Evolutionary conservation across 2,113 vertebrate genomes (phyloP), one percentile per base, ranked within the genome.

Genomic region (Pimephales promelas): DNA sequence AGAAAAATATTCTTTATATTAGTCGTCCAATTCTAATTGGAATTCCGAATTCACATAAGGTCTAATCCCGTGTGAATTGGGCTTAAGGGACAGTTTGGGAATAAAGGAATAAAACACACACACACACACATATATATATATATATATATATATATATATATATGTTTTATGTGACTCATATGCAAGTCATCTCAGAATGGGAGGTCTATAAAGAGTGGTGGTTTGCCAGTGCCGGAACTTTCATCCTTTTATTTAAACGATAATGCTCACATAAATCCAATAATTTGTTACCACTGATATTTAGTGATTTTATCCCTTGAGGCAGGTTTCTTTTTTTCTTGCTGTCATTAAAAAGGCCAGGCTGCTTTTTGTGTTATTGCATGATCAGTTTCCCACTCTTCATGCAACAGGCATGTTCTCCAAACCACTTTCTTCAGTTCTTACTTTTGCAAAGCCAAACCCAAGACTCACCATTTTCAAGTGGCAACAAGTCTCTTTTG

Each of bases 241-340:
- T 84, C 34, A 79, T 31, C 16, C 11, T 73, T 70, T 72, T 68
- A 57, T 59, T 43, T 59, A 81, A 40, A 14, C 18, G 76, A 79
- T 79, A 75, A 86, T 79, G 40, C 81, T 47, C 82, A 66, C 62
- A 34, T 62, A 74, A 82, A 86, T 82, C 66, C 83, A 36, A 43
- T 87, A 82, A 86, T 87, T 86, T 84, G 83, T 64, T 68, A 79
- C 76, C 76, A 71, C 79, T 84, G 31, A 87, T 83, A 73, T 76
- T n/a, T 47, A 28, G n/a, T 45, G 70, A 71, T 84, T 61, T 59
- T 9, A 86, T 24, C 72, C 73, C 59, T 79, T 40, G 61, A 81
- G 59, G 54, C 13, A 6, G 66, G 40, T 77, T 84, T 73, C 28
- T 24, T 4, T 54, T 56, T 85, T 83, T 83, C 20, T 83, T 83